These are phyloP conservation scores for Callimorpha dominula DNA, from an alignment of 2,888 invertebrate genomes.

Conservation along the genomic window DNA sequence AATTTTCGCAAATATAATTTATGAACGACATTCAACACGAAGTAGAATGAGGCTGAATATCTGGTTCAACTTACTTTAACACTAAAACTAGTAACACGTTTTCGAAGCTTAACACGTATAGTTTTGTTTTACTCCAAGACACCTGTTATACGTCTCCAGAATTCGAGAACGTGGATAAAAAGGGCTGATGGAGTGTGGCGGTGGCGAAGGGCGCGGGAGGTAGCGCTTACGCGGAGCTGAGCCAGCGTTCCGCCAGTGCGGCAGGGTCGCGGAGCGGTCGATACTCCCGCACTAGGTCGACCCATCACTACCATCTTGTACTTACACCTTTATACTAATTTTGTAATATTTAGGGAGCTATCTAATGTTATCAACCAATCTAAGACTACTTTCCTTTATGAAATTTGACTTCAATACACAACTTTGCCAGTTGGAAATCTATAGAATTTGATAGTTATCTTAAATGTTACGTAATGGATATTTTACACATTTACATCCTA, in stretches of 20 bases:
- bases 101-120: neutral
- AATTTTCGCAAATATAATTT: too few relatives aligned
- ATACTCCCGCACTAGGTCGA: slow-evolving; percentile 60
- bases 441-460: neutral
- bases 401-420: neutral
- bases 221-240: slow-evolving; percentile 52
- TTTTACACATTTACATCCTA: neutral
- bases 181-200: slow-evolving; percentile 48
- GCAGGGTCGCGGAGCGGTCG: slow-evolving; percentile 60
- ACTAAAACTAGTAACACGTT: neutral
- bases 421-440: neutral
- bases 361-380: neutral
- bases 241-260: slow-evolving; percentile 45
- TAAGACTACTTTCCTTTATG: neutral
- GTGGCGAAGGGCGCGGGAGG: slow-evolving; percentile 36
- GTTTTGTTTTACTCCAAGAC: slow-evolving; percentile 24
- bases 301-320: slow-evolving; percentile 17
- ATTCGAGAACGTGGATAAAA: slow-evolving; percentile 39
- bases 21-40: too few relatives aligned
- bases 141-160: slow-evolving; percentile 45
- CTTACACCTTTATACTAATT: neutral
- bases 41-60: too few relatives aligned
- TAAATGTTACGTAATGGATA: neutral
- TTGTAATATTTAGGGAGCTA: neutral
- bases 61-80: neutral